Percentiles rank a stretch among this genome's conserved stretches.
These are phyloP conservation scores for Physocephala rufipes DNA, from an alignment of 2,888 invertebrate genomes.

Conservation along the genomic window DNA sequence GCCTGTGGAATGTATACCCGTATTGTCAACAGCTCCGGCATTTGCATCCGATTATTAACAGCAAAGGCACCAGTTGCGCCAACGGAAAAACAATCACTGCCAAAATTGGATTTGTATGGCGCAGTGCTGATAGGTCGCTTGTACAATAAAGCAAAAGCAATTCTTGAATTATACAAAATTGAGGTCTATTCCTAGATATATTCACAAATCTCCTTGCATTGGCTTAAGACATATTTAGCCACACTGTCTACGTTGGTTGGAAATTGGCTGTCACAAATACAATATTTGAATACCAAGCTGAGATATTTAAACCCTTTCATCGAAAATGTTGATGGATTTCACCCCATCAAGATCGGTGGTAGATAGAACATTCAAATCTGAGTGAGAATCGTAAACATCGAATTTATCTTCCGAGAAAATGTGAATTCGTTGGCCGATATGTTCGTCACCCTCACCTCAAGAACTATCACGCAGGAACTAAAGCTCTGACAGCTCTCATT, in stretches of 20 bases:
- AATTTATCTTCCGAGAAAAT: neutral
- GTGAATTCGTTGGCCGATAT: neutral
- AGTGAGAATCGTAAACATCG: neutral
- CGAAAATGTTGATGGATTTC: neutral
- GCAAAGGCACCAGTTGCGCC: conserved; percentile 32
- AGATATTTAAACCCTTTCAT: conserved; percentile 22
- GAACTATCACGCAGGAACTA: neutral
- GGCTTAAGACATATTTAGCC: conserved; percentile 37
- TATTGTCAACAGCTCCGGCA: conserved; percentile 1
- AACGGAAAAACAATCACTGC: conserved; percentile 1
- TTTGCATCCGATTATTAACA: conserved; percentile 17
- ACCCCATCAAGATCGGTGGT: conserved; percentile 16
- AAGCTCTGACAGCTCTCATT: conserved; percentile 35
- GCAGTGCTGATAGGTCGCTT: conserved; percentile 22
- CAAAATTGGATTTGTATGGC: conserved; percentile 13
- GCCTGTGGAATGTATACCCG: conserved; percentile 38
- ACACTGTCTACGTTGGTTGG: conserved; percentile 38
- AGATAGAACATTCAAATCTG: neutral
- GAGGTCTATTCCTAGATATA: conserved; percentile 38
- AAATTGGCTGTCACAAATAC: conserved; percentile 40
- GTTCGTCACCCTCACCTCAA: neutral
- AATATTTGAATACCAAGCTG: too few relatives aligned
- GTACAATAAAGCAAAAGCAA: neutral
- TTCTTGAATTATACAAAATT: neutral
- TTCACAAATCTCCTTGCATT: conserved; percentile 44